Conservation (phyloP, 2,797 vertebrate genomes). For the Hyperoplus immaculatus region DNA sequence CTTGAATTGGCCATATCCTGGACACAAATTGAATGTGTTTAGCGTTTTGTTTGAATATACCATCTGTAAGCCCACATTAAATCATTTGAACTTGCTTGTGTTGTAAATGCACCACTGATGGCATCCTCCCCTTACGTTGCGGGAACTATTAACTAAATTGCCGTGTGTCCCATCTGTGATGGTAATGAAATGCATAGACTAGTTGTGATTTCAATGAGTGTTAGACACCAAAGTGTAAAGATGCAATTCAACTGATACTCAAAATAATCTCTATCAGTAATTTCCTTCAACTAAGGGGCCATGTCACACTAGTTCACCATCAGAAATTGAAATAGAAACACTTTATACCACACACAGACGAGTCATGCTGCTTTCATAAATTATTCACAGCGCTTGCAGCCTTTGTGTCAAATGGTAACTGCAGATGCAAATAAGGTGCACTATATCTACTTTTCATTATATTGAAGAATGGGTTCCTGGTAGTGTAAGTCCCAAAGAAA, state of each 20-base stretch:
- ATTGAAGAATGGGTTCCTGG: slow-evolving; percentile 8
- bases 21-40: slow-evolving; percentile 1
- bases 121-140: background rate
- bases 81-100: slow-evolving; percentile 5
- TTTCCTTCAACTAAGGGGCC: background rate
- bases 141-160: slow-evolving; percentile 26
- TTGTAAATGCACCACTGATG: slow-evolving; percentile 3
- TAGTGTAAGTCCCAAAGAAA: slow-evolving; percentile 12
- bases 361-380: background rate
- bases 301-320: background rate
- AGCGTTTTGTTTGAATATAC: slow-evolving; percentile 11
- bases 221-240: slow-evolving; percentile 17
- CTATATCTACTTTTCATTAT: slow-evolving; percentile 8
- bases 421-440: background rate
- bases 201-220: background rate
- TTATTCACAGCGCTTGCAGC: background rate
- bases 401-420: slow-evolving; percentile 10
- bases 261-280: background rate
- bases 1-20: background rate
- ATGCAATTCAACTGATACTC: background rate
- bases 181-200: background rate
- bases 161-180: slow-evolving; percentile 14
- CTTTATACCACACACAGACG: background rate
- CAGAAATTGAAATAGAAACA: background rate
- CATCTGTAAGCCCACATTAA: slow-evolving; percentile 37